Evolutionary conservation across 2,888 invertebrate genomes (phyloP), one percentile per base, ranked within the genome.

Genomic region (Carterocephalus palaemon): DNA sequence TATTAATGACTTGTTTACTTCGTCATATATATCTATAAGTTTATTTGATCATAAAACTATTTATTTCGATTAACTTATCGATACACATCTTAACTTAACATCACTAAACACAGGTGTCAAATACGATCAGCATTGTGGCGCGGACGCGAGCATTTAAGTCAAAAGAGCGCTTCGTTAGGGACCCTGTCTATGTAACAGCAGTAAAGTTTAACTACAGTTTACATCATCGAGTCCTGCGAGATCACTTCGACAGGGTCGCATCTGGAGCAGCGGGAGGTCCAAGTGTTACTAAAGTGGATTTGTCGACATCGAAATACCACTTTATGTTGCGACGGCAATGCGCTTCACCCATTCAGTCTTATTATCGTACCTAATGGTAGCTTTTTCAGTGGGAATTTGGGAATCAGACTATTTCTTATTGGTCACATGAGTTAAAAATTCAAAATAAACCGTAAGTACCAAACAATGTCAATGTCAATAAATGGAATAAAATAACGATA

Each of bases 281-380:
- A 57, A 57, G 62, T 69, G 68, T 77, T 81, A 82, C 79, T 83
- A 81, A 81, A 82, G 80, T 78, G 80, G 81, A 79, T 81, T 81
- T 81, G 84, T 82, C 81, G 83, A 83, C 80, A 84, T 82, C 74
- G 80, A 78, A 80, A 82, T 78, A 79, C 74, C 79, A 78, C 72
- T 83, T 83, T 81, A 82, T 70, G 74, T 62, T 64, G 51, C 73
- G 67, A 62, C 75, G 74, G 77, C 80, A 79, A 79, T 78, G 75
- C 73, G 67, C 71, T 68, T n/a, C n/a, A 77, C 75, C 75, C 72
- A 66, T 72, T 48, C 48, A 62, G 64, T 56, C 64, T 69, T 64
- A 61, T 62, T 53, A 57, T 56, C n/a, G n/a, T n/a, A n/a, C n/a
- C n/a, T n/a, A n/a, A n/a, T n/a, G 60, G 60, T 63, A 62, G 68